phyloP scores from a whole-genome alignment of 2,113 vertebrate genomes.

The Mormyrus iriodes region DNA sequence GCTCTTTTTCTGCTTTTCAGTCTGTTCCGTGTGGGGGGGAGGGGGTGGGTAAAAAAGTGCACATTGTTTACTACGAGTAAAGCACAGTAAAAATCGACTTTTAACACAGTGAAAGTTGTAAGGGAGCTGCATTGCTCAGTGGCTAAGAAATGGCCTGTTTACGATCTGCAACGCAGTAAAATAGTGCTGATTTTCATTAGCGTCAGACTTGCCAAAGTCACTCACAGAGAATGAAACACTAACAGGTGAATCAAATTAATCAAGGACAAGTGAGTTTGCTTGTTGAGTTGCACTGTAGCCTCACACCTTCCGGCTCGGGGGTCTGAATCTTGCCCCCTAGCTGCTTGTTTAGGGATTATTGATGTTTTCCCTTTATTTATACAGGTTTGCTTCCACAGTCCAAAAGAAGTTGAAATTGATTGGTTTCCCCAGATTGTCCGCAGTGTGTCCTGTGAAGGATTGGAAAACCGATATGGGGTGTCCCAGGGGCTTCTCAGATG shows the following conservation, averaged over 20 bases:
- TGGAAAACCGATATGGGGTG: neutral
- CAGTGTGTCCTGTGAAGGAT: neutral
- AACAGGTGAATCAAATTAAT: neutral
- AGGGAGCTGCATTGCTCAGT: neutral
- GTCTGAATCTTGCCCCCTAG: no score
- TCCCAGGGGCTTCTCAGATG: neutral
- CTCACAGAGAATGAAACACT: neutral
- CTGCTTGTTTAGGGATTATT: no score
- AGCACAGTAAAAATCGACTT: neutral
- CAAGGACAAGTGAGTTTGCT: neutral
- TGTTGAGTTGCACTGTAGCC: neutral
- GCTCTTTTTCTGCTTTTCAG: neutral
- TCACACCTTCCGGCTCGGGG: neutral
- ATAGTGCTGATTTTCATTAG: neutral
- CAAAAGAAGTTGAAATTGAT: neutral
- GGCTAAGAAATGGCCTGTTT: neutral
- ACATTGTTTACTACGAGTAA: neutral
- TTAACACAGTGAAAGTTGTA: neutral
- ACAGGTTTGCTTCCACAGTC: neutral
- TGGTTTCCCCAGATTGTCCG: neutral
- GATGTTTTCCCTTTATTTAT: neutral
- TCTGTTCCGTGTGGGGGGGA: neutral
- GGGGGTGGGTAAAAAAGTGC: neutral
- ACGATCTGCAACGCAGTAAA: neutral
- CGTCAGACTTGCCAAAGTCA: neutral